phyloP scores from a whole-genome alignment of 2,888 invertebrate genomes.

The Drosophila mayaguana region DNA sequence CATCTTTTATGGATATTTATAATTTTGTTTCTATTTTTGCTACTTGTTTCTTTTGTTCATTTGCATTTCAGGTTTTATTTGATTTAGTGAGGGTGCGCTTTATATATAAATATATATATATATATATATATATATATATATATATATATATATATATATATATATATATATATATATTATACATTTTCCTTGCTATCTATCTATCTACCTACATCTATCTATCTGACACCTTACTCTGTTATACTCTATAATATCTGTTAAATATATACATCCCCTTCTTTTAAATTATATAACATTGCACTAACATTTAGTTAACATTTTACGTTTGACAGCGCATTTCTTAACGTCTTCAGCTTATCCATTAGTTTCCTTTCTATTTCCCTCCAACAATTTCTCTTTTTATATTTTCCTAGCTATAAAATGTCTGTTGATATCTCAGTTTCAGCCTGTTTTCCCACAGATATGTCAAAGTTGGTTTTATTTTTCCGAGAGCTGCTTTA shows the following conservation, averaged over 20 bases:
- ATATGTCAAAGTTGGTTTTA: slow-evolving; percentile 20
- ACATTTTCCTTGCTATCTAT: no score
- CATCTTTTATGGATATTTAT: slow-evolving; percentile 9
- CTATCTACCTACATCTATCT: no score
- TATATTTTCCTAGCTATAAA: slow-evolving; percentile 1
- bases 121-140: no score
- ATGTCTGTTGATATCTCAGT: slow-evolving; percentile 2
- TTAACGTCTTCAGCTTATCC: background rate
- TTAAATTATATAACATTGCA: background rate
- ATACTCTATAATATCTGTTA: no score
- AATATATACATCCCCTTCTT: no score
- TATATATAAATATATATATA: no score
- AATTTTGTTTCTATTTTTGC: background rate
- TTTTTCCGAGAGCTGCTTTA: slow-evolving; percentile 21
- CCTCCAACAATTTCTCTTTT: background rate
- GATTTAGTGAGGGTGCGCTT: no score
- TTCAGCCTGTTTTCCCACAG: background rate
- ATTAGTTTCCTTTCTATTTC: background rate
- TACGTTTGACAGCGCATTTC: slow-evolving; percentile 1
- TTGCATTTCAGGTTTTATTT: slow-evolving; percentile 9
- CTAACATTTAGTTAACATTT: background rate
- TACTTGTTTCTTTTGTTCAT: background rate
- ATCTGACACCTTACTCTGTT: no score
- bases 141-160: no score
- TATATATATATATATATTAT: no score